A percentile compares a stretch with the other conserved stretches of the same genome.
These are phyloP conservation scores for Sarcoramphus papa DNA, from an alignment of 2,797 vertebrate genomes.

Conservation along the genomic window DNA sequence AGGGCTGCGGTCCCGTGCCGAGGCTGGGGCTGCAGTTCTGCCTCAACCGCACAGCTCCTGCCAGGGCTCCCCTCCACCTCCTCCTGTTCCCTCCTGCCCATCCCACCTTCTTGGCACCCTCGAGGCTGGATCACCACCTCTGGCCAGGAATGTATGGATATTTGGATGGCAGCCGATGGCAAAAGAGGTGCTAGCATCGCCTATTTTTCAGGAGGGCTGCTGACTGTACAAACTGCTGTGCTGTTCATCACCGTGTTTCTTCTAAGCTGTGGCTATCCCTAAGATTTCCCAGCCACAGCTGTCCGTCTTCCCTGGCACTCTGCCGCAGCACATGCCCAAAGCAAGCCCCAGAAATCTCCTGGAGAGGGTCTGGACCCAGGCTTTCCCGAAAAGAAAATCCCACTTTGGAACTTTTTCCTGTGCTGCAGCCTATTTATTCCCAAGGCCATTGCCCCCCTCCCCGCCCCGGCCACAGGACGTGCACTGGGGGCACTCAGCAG, in stretches of 20 bases:
- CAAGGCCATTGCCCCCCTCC: rapidly evolving
- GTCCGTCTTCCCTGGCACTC: neutral
- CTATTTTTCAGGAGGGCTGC: neutral
- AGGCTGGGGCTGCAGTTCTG: neutral
- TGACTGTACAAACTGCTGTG: neutral
- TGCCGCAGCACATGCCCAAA: neutral
- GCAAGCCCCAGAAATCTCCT: neutral
- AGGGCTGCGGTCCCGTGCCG: neutral
- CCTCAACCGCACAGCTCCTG: neutral
- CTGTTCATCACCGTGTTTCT: rapidly evolving
- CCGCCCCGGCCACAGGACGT: rapidly evolving
- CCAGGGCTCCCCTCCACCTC: neutral
- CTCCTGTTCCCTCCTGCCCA: neutral
- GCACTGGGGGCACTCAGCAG: rapidly evolving
- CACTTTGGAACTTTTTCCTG: neutral
- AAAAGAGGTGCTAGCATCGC: neutral
- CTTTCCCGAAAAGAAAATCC: neutral
- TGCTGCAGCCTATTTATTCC: neutral
- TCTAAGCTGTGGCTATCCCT: neutral
- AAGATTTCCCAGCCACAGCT: neutral
- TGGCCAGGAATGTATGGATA: neutral
- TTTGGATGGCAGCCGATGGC: neutral
- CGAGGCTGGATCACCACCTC: neutral
- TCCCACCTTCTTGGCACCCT: neutral
- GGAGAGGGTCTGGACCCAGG: neutral